Evolutionary conservation across 2,113 vertebrate genomes (phyloP).

Genomic region (Oncorhynchus mykiss): DNA sequence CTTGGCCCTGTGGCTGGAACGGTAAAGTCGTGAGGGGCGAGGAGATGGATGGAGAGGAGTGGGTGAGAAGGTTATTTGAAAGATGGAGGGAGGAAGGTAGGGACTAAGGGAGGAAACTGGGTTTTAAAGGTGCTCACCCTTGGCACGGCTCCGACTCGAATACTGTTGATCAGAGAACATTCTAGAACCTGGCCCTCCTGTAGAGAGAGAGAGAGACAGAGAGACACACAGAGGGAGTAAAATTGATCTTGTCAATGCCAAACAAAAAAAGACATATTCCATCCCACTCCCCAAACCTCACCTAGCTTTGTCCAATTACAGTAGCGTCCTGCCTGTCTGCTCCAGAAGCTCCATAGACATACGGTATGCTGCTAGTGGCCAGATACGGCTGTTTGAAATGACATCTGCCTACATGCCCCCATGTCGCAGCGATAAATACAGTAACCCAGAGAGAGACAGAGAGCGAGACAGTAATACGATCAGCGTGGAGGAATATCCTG

Average conservation of each 20-base stretch:
- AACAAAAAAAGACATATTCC: neutral
- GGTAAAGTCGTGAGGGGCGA: neutral
- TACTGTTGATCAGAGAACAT: slow-evolving; percentile 97
- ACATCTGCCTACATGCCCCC: too few species aligned
- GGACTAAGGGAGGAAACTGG: slow-evolving; percentile 27
- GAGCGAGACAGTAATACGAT: too few species aligned
- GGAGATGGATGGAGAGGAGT: neutral
- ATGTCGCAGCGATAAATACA: too few species aligned
- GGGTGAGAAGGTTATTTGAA: neutral
- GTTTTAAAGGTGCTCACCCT: slow-evolving; percentile 80
- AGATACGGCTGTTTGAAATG: too few species aligned
- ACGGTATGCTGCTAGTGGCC: too few species aligned
- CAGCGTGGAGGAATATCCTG: too few species aligned
- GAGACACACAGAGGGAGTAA: neutral
- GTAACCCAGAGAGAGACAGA: too few species aligned
- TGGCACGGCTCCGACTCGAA: slow-evolving; percentile 84
- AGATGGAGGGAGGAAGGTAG: neutral
- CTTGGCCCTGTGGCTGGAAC: neutral
- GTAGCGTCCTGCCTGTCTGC: too few species aligned
- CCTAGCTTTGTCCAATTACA: too few species aligned
- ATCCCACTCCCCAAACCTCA: too few species aligned
- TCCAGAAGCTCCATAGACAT: too few species aligned
- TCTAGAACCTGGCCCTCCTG: slow-evolving; percentile 97
- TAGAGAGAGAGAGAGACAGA: slow-evolving; percentile 27
- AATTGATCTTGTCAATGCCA: slow-evolving; percentile 10